Percentiles rank a stretch among this genome's conserved stretches.
Evolutionary conservation across 1,140 invertebrate species (phyloP).

Genomic region (Drosophila paulistorum): DNA sequence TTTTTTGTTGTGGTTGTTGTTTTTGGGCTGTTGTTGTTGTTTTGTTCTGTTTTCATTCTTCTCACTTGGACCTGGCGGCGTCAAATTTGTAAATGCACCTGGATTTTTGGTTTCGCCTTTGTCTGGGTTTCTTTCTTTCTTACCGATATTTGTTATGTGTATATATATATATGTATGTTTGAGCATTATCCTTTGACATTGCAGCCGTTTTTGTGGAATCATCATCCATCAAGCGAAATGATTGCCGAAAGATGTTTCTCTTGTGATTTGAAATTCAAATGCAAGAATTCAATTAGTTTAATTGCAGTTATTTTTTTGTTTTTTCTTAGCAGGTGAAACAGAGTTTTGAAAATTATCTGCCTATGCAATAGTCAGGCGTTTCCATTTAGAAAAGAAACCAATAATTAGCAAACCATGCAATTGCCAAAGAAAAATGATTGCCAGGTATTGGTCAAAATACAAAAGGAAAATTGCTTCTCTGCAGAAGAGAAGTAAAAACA

Average conservation of each 20-base stretch:
- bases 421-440: background rate
- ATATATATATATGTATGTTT: conserved; percentile 42
- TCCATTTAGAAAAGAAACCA: background rate
- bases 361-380: conserved; percentile 31
- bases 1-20: conserved; percentile 18
- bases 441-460: no score
- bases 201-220: conserved; percentile 66
- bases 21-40: conserved; percentile 17
- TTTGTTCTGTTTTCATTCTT: conserved; percentile 57
- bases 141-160: conserved; percentile 67
- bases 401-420: conserved; percentile 29
- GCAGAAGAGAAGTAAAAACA: no score
- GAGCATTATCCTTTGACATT: conserved; percentile 77
- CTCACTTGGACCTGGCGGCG: conserved; percentile 60
- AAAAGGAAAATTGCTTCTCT: no score
- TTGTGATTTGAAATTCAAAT: conserved; percentile 77
- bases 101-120: conserved; percentile 68
- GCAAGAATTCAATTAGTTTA: conserved; percentile 76
- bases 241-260: conserved; percentile 78
- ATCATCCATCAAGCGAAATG: conserved; percentile 78
- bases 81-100: conserved; percentile 81
- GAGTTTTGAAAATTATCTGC: conserved; percentile 13
- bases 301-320: conserved; percentile 51
- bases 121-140: conserved; percentile 49
- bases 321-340: conserved; percentile 56